These are phyloP conservation scores for Gouania willdenowi DNA, from an alignment of 2,797 vertebrate species.

Conservation along the genomic window DNA sequence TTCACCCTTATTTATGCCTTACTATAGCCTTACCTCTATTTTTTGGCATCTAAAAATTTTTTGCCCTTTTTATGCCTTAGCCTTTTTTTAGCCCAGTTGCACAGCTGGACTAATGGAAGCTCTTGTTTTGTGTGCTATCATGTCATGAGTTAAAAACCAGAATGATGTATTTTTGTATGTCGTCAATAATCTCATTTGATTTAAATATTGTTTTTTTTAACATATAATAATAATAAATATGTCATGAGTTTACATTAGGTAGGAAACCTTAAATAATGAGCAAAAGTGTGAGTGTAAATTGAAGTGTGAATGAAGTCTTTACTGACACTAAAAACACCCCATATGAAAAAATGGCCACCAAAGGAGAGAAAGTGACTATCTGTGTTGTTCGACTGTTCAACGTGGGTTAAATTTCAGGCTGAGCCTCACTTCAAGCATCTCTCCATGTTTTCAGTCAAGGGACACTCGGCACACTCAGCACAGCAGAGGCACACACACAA, in stretches of 20 bases:
- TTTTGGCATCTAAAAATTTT: too few species aligned
- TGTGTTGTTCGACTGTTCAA: slow-evolving; percentile 48
- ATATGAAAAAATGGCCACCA: slow-evolving; percentile 3
- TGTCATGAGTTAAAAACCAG: too few species aligned
- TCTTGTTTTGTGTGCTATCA: too few species aligned
- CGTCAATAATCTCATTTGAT: too few species aligned
- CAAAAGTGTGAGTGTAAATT: neutral
- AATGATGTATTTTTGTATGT: too few species aligned
- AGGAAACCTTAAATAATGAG: neutral
- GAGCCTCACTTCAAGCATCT: slow-evolving; percentile 47
- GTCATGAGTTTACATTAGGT: neutral
- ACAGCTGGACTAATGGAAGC: too few species aligned
- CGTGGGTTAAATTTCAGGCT: slow-evolving; percentile 31
- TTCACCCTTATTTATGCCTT: too few species aligned
- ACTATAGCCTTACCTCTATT: too few species aligned
- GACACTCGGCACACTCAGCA: slow-evolving; percentile 43
- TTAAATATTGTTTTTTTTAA: neutral
- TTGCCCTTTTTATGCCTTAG: too few species aligned
- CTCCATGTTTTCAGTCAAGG: slow-evolving; percentile 41
- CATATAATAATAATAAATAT: neutral
- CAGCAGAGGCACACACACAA: slow-evolving; percentile 17
- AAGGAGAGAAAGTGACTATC: slow-evolving; percentile 19
- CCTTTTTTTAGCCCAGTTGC: too few species aligned
- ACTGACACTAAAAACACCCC: neutral
- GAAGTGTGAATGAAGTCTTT: neutral